Evolutionary conservation across 2,888 invertebrate species (phyloP), one percentile per base, ranked within the genome.

Genomic region (Apeira syringaria): DNA sequence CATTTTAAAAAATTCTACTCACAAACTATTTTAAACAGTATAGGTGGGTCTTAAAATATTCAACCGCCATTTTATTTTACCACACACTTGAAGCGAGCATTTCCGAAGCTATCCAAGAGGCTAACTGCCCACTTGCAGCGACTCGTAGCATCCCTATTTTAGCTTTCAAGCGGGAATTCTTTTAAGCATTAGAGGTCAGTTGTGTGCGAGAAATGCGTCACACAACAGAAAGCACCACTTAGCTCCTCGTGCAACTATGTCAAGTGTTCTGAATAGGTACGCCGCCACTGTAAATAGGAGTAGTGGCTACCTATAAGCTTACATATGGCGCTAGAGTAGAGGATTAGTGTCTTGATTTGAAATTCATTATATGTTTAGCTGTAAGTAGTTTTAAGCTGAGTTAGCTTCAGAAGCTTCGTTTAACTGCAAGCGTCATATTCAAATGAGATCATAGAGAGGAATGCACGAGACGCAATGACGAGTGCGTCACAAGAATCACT

Each of bases 161-260:
- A 26, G 25, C 54, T 52, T 47, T 49, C 34, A 26, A 49, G 34
- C 11, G 39, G 9, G 25, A 11, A 36, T 43, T 50, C 38, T 48
- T 38, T 25, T 20, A 42, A 26, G 43, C 48, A 30, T 42, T 47
- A 30, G 35, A 43, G 53, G 57, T 61, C 49, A 58, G 53, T 42
- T 43, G 49, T 45, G 48, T 47, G 49, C 45, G 50, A 47, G 56
- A 57, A 64, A 64, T 64, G 72, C 68, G 68, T 63, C 60, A 53
- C 59, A 65, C 60, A 60, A 64, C 54, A 53, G 49, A 48, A 49
- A 37, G 39, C 32, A 38, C 53, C 58, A 64, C 60, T 60, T 50
- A 53, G 53, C 50, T 57, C 50, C 47, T 57, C 53, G 44, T 47
- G 37, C 56, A 59, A 53, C 47, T 56, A 47, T 59, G 58, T 61